Evolutionary conservation across 2,113 vertebrate species (phyloP), one percentile per base, ranked within the genome.

Genomic region (Callithrix jacchus): DNA sequence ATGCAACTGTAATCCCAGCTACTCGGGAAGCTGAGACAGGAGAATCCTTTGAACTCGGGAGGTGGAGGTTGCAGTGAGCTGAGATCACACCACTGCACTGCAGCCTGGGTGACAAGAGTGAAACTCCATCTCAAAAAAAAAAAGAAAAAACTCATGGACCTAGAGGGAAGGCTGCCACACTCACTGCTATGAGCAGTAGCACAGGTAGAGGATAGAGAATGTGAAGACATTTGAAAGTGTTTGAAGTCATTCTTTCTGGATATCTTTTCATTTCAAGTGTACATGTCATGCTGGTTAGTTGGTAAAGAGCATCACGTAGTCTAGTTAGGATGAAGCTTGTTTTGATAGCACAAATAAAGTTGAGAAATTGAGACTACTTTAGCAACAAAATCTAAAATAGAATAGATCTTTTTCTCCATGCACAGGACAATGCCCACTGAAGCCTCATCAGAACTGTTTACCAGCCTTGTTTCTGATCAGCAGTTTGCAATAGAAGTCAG

Each of bases 251-350:
- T 87, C 76, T 85, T 91, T 84, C 42, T 56, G 61, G 47, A 0
- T 95, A 81, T 84, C n/a, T 89, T 91, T 40, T 97, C 81, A 85
- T 96, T 90, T 96, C 6, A 14, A 58, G 52, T 71, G 70, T 54
- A 17, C 13, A 37, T 21, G 68, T 45, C 89, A 89, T 35, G 10
- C 40, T 77, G 83, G 42, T 76, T 42, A 21, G 40, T 3, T 95
- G 71, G 64, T 84, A 95, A 61, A 73, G 42, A 96, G 30, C 37
- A 86, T 42, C 88, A 76, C 27, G 3, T 32, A 25, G 45, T 87
- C 54, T 83, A 40, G 20, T 73, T 79, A 92, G 56, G 85, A 56
- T 3, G 70, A 42, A 70, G 35, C 68, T 77, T 91, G 37, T 87
- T 95, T 96, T 27, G 64, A 88, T 87, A 76, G 73, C 74, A 74